Evolutionary conservation across 1,140 invertebrate genomes (phyloP).

Genomic region (Matsumurasca onukii): DNA sequence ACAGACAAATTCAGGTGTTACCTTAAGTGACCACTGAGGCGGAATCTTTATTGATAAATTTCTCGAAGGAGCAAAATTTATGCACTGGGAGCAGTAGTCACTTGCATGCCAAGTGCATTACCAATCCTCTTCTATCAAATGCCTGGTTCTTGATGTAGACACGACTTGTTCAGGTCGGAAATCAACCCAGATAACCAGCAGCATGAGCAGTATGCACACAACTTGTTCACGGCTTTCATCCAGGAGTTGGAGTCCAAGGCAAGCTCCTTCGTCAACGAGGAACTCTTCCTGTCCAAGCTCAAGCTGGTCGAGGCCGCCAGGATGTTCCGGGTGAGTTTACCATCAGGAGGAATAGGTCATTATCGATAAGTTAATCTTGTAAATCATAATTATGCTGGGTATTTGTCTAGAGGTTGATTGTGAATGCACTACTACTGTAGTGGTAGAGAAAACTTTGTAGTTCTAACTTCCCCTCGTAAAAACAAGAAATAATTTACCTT

Average conservation of each 20-base stretch:
- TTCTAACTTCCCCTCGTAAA: too few species aligned
- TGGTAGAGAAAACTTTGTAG: too few species aligned
- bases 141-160: too few species aligned
- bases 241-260: slow-evolving; percentile 77
- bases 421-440: neutral
- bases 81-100: too few species aligned
- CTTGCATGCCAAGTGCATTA: too few species aligned
- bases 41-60: too few species aligned
- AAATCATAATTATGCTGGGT: neutral
- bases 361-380: neutral
- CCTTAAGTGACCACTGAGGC: too few species aligned
- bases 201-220: slow-evolving; percentile 55
- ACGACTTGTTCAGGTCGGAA: slow-evolving; percentile 58
- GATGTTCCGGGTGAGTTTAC: slow-evolving; percentile 62
- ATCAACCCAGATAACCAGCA: slow-evolving; percentile 69
- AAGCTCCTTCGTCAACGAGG: slow-evolving; percentile 62
- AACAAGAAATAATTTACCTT: too few species aligned
- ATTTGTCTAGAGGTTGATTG: neutral
- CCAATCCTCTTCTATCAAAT: too few species aligned
- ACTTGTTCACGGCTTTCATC: slow-evolving; percentile 69
- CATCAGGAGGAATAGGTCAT: too few species aligned
- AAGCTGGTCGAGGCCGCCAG: slow-evolving; percentile 79
- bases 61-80: too few species aligned
- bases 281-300: slow-evolving; percentile 76
- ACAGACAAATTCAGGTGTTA: too few species aligned